These are phyloP conservation scores for Clupea harengus DNA, from an alignment of 2,113 vertebrate species.

Conservation along the genomic window DNA sequence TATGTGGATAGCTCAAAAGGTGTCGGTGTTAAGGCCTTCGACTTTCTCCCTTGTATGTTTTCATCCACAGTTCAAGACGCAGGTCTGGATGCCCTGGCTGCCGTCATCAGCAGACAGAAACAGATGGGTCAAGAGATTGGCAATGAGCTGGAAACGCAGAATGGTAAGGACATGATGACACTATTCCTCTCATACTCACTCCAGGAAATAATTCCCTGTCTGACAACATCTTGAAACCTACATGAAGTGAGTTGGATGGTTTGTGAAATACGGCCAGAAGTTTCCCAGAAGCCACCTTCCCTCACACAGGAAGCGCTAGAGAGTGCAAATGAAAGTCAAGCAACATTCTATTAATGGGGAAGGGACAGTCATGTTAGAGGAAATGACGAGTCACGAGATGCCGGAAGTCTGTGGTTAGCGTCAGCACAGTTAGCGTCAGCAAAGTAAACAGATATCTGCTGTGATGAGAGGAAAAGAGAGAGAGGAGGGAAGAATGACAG, in stretches of 20 bases:
- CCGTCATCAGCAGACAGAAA: slow-evolving; percentile 90
- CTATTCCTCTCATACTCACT: neutral
- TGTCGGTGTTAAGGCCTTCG: neutral
- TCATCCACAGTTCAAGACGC: slow-evolving; percentile 85
- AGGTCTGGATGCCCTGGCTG: slow-evolving; percentile 87
- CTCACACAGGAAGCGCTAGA: neutral
- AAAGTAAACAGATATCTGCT: neutral
- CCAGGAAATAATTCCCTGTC: neutral
- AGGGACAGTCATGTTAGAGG: neutral
- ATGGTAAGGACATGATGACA: slow-evolving; percentile 75
- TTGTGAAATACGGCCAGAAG: neutral
- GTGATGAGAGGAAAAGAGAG: neutral
- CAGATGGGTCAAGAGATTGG: slow-evolving; percentile 96
- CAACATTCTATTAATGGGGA: neutral
- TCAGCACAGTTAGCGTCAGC: neutral
- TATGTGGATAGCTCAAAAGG: neutral
- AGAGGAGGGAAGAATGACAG: neutral
- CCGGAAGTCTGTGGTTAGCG: neutral
- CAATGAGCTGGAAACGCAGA: slow-evolving; percentile 94
- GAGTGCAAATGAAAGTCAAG: neutral
- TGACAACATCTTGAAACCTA: neutral
- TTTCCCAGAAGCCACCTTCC: neutral
- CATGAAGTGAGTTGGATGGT: too few relatives aligned
- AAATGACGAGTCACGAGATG: neutral
- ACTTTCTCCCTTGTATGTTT: slow-evolving; percentile 32